Evolutionary conservation across 1,140 invertebrate species (phyloP).

Genomic region (Drosophila quadrilineata): DNA sequence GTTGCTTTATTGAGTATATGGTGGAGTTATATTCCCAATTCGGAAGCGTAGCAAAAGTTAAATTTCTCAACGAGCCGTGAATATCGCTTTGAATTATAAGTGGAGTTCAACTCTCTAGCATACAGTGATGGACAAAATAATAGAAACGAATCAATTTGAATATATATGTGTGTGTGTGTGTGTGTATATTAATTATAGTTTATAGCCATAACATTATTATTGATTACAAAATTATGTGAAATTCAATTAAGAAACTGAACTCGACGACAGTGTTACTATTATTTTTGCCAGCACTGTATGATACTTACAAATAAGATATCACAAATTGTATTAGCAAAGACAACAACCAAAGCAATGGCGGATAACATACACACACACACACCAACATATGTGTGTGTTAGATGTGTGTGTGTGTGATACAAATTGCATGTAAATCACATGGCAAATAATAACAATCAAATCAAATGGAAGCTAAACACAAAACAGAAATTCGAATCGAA

Average conservation of each 20-base stretch:
- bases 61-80: no score
- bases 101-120: no score
- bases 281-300: constrained; percentile 23
- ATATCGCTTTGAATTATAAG: no score
- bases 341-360: constrained; percentile 43
- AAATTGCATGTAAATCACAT: constrained; percentile 50
- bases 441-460: constrained; percentile 22
- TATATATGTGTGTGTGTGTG: not conserved
- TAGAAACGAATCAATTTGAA: no score
- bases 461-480: constrained; percentile 25
- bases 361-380: constrained; percentile 23
- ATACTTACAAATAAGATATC: no score
- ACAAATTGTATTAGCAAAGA: constrained; percentile 31
- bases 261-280: not conserved
- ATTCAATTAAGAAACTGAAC: constrained; percentile 26
- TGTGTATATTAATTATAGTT: not conserved
- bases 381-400: no score
- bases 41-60: no score
- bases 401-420: no score
- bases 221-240: constrained; percentile 6
- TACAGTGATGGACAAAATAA: no score
- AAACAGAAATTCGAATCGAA: constrained; percentile 17
- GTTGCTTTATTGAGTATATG: no score
- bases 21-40: no score
- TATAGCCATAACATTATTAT: not conserved